Percentiles rank a stretch among this genome's conserved stretches.
phyloP scores from a whole-genome alignment of 2,888 invertebrate species.

The Drosophila paracracens region DNA sequence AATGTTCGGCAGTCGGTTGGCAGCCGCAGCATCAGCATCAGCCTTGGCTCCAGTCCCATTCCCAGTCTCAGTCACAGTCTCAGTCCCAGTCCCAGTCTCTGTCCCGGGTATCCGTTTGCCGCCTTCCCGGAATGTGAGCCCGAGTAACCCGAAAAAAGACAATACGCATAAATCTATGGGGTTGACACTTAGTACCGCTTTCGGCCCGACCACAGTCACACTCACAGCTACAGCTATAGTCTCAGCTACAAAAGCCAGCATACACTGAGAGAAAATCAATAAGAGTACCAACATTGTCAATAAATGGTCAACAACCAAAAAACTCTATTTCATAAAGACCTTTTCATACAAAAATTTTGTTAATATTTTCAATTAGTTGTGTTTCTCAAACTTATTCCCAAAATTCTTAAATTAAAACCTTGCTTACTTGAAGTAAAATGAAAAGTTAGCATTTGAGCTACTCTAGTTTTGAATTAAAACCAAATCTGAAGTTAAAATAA shows the following conservation, averaged over 20 bases:
- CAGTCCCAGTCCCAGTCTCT: constrained; percentile 17
- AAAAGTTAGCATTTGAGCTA: no score
- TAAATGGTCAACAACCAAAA: background rate
- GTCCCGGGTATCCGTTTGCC: constrained; percentile 12
- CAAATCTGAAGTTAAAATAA: no score
- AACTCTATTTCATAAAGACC: fast-evolving
- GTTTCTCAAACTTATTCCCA: no score
- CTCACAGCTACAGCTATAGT: constrained; percentile 16
- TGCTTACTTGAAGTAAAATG: no score
- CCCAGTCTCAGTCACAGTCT: constrained; percentile 45
- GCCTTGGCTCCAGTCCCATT: constrained; percentile 48
- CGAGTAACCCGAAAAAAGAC: constrained; percentile 78
- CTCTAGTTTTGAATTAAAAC: no score
- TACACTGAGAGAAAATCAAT: background rate
- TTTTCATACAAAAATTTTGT: background rate
- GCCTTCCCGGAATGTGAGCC: constrained; percentile 72
- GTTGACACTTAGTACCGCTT: constrained; percentile 81
- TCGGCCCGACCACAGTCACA: constrained; percentile 39
- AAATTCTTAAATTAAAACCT: no score
- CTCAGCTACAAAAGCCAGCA: background rate
- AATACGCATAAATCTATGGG: constrained; percentile 82
- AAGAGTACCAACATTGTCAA: background rate
- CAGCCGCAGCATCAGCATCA: constrained; percentile 30
- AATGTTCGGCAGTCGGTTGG: constrained; percentile 71
- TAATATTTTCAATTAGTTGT: no score